Conservation (phyloP, 2,113 vertebrate species). For the Misgurnus anguillicaudatus region DNA sequence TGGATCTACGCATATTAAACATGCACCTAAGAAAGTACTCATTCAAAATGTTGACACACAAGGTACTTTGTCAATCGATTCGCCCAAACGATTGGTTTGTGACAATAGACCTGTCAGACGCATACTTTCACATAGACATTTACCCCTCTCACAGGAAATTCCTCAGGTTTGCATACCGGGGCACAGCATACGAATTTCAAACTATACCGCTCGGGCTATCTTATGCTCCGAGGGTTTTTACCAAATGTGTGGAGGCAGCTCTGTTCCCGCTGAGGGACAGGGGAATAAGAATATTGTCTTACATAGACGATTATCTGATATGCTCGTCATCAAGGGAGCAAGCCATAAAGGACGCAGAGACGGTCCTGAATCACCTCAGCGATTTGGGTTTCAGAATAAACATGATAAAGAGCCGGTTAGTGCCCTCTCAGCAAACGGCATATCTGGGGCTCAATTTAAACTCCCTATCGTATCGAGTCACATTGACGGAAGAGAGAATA, state of each 20-base stretch:
- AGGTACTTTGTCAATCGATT: neutral
- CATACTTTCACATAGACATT: neutral
- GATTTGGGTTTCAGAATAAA: too few relatives aligned
- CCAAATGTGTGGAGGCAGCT: constrained; percentile 5
- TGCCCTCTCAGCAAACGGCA: neutral
- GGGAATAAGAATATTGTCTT: neutral
- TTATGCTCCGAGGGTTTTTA: neutral
- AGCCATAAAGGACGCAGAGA: neutral
- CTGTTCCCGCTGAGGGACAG: neutral
- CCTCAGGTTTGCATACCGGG: neutral
- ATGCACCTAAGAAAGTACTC: neutral
- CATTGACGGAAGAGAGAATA: neutral
- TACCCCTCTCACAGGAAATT: neutral
- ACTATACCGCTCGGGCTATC: neutral
- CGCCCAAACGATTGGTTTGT: neutral
- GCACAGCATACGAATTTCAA: neutral
- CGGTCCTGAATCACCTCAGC: neutral
- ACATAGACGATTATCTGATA: constrained; percentile 16
- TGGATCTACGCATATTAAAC: neutral
- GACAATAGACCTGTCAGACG: neutral
- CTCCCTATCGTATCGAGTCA: neutral
- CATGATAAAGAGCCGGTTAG: neutral
- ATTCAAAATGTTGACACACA: constrained; percentile 9
- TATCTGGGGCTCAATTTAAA: neutral
- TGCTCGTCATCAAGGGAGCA: neutral